These are phyloP conservation scores for Struthidea cinerea DNA, from an alignment of 2,113 vertebrate genomes.

Conservation along the genomic window DNA sequence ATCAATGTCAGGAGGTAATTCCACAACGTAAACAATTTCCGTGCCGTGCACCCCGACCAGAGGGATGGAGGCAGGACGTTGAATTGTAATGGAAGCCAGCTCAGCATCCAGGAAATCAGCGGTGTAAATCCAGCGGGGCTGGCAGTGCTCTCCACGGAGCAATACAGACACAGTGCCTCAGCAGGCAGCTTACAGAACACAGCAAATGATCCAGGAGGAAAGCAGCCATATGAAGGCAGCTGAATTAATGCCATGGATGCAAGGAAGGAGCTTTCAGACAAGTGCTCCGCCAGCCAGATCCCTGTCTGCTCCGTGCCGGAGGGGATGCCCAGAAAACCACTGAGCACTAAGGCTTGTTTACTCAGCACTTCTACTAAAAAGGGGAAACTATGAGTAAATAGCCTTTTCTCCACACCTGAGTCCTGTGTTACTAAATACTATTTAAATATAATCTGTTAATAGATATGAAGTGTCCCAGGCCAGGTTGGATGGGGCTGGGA, in stretches of 20 bases:
- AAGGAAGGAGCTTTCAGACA: not conserved
- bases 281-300: not conserved
- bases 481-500: accelerated
- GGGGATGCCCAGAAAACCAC: not conserved
- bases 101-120: slow-evolving; percentile 30
- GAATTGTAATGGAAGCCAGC: slow-evolving; percentile 47
- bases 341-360: not conserved
- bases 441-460: not conserved
- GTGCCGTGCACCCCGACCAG: slow-evolving; percentile 4
- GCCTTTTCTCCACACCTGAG: not conserved
- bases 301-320: accelerated
- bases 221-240: not conserved
- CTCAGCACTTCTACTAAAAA: not conserved
- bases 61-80: slow-evolving; percentile 19
- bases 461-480: accelerated
- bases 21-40: slow-evolving; percentile 48
- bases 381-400: not conserved
- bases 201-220: slow-evolving; percentile 29
- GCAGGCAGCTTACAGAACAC: slow-evolving; percentile 9
- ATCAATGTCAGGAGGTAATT: slow-evolving; percentile 70
- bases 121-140: slow-evolving; percentile 26
- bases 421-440: not conserved
- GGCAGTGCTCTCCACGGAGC: slow-evolving; percentile 1
- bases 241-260: not conserved
- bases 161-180: not conserved